Conservation (phyloP, 2,888 invertebrate species). For the Aspidapion aeneum region DNA sequence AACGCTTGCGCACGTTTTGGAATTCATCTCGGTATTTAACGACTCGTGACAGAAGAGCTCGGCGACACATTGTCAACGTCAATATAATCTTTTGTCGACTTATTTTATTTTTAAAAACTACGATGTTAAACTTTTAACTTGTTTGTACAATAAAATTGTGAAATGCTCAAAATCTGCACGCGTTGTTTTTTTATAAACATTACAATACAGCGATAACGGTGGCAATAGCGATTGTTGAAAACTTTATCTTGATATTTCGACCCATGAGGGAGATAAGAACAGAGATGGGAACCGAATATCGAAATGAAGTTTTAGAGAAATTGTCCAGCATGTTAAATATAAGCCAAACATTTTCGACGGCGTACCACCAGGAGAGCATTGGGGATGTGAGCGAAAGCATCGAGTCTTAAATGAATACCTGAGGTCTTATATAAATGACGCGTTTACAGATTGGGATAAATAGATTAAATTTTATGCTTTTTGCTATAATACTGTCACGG, state of each 20-base stretch:
- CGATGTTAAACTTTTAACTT: no score
- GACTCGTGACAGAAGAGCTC: no score
- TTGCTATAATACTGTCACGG: no score
- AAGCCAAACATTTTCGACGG: constrained; percentile 13
- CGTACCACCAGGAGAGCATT: constrained; percentile 46
- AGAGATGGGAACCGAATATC: constrained; percentile 17
- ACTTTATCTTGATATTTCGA: constrained; percentile 22
- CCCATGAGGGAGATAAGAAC: constrained; percentile 12
- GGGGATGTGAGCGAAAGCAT: not conserved
- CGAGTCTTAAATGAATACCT: not conserved
- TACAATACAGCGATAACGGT: constrained; percentile 27
- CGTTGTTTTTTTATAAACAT: no score
- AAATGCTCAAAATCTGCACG: no score
- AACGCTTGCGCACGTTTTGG: no score
- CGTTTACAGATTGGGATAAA: not conserved
- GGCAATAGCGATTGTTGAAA: constrained; percentile 26
- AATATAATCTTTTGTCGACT: no score
- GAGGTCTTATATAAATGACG: not conserved
- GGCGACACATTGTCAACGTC: no score
- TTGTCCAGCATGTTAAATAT: constrained; percentile 7
- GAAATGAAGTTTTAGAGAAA: constrained; percentile 9
- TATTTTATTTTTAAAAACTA: no score
- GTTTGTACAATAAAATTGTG: no score
- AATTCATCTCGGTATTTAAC: no score
- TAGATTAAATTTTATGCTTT: not conserved